Base-by-base conservation (phyloP, 1,140 invertebrate species). In the Zophobas atratus region DNA sequence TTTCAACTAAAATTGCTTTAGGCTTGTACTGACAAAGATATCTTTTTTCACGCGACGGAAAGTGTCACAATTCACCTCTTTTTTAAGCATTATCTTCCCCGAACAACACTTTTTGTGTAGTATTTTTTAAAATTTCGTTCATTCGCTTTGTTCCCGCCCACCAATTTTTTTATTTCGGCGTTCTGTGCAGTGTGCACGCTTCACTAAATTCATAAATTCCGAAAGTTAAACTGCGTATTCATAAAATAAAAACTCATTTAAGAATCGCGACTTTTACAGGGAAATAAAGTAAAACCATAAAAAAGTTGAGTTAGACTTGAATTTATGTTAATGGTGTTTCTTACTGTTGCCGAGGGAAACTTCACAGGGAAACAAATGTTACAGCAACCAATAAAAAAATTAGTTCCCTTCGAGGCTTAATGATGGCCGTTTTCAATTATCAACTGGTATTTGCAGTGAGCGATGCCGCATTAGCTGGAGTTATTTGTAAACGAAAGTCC, bases 311-410 rank as follows among this genome's bases (percentile, higher is more conserved):
- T 67, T 67, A 32, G 60, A 67, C 6, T 67, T 67, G 39, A 67
- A 67, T 67, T 67, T 67, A 67, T 67, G 60, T 67, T 67, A 67
- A 67, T 67, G 60, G 39, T 67, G 60, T 67, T 67, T 67, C 60
- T 67, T 67, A 67, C 60, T 67, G 43, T 67, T 67, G 60, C 60
- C 60, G 60, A 67, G 60, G 60, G 60, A 41, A 67, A 67, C 57
- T 51, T 20, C 49, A 51, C 49, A 41, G 57, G 36, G n/a, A 63
- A 63, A 63, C 60, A 67, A 67, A 67, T 67, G 60, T 67, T 67
- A 39, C 60, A 67, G 38, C 39, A 67, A 67, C 60, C 60, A 67
- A 67, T 67, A 67, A 67, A 67, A 46, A 67, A 67, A 67, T 67
- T 67, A 43, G 60, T 39, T 67, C 20, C 6, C 32, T 63, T 4